These are phyloP conservation scores for Saturnia japonica DNA, from an alignment of 2,888 invertebrate species.

Conservation along the genomic window DNA sequence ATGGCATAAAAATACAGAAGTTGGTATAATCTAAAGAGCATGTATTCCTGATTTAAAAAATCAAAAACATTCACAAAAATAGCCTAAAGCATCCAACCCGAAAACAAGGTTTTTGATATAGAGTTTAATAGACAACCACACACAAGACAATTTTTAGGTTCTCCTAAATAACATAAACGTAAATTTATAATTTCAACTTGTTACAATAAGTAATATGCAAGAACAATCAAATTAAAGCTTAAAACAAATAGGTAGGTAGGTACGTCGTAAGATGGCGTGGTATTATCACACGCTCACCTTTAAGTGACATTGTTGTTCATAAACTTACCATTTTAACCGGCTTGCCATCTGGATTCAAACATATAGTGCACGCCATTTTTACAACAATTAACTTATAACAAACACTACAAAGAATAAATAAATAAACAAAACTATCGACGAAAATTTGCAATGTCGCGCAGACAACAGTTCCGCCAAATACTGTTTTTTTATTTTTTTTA, in stretches of 20 bases:
- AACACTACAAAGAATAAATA: constrained; percentile 23
- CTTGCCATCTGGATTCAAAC: constrained; percentile 51
- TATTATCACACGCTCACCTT: neutral
- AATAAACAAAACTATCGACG: constrained; percentile 28
- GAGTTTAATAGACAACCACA: neutral
- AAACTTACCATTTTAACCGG: constrained; percentile 60
- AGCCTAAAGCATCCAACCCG: neutral
- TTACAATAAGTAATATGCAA: neutral
- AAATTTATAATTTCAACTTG: neutral
- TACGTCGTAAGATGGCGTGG: neutral
- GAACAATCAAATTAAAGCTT: neutral
- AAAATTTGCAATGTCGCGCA: constrained; percentile 25
- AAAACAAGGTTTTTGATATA: neutral
- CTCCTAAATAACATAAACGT: too few relatives aligned
- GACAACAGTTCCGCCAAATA: constrained; percentile 27
- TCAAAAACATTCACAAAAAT: neutral
- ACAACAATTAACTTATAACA: constrained; percentile 28
- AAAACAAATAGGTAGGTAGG: neutral
- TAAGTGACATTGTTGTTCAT: neutral
- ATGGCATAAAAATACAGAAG: neutral
- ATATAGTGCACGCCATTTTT: constrained; percentile 62
- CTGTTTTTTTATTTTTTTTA: constrained; percentile 24
- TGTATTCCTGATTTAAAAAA: neutral
- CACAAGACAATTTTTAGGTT: too few relatives aligned
- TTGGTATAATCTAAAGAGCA: neutral